Base-by-base conservation (phyloP, 2,888 invertebrate genomes). In the Eupithecia vulgata region DNA sequence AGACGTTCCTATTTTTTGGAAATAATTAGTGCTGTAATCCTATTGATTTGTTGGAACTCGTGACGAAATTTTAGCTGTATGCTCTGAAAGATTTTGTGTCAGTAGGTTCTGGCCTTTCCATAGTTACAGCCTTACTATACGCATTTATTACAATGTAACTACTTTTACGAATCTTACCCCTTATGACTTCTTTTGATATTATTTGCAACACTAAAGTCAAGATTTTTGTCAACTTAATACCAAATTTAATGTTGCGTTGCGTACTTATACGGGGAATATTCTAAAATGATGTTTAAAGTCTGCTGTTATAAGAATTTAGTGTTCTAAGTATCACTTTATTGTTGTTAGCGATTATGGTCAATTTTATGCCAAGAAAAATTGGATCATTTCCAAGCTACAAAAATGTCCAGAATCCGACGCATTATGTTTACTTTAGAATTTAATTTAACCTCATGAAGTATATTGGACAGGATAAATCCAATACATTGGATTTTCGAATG, bases 1-100 rank as follows among this genome's bases (percentile, higher is more conserved):
- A 76, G 79, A 80, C 79, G 80, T 80, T 80, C 80, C 79, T 80
- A 72, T 74, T 71, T 52, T 76, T 74, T 57, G 61, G 68, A 69
- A 73, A 67, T 77, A 65, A 67, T n/a, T n/a, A 70, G 68, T 73
- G 75, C 59, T 74, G 71, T 74, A 61, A 69, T 71, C 35, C 74
- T 34, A 74, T 67, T 70, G 67, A 67, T 72, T 67, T 73, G 66
- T 73, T 65, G 75, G 76, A 77, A 75, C 74, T 78, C 74, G 52
- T 25, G 48, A 52, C 21, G 67, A 57, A 70, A 57, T 37, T 52
- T 37, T 48, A 52, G 37, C 57, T 42, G 34, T 59, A 30, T 45
- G 45, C 13, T 57, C 67, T 57, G 21, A 25, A 25, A 42, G 3
- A 4, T n/a, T 52, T 52, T 52, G 48, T n/a, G 8, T 40, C 52